Conservation (phyloP, 2,888 invertebrate genomes). For the Herminia tarsipennalis region DNA sequence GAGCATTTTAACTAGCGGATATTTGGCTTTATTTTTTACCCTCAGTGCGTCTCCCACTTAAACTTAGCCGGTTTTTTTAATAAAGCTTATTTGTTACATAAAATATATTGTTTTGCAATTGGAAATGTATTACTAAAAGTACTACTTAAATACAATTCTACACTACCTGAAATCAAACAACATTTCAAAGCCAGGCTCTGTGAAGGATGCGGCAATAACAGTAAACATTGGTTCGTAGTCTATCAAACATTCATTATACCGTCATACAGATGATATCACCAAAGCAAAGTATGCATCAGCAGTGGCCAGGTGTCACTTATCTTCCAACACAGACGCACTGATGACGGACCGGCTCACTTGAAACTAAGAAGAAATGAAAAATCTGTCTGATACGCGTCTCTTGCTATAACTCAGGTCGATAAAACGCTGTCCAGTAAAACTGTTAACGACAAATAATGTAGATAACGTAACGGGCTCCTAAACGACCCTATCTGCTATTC, state of each 20-base stretch:
- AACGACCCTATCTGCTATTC: conserved; percentile 78
- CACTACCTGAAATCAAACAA: conserved; percentile 10
- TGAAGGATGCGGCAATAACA: conserved; percentile 28
- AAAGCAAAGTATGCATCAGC: conserved; percentile 36
- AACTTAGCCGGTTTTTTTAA: too few species aligned
- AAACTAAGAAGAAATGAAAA: conserved; percentile 68
- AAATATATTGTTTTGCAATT: too few species aligned
- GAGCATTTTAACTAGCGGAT: too few species aligned
- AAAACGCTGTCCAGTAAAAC: conserved; percentile 70
- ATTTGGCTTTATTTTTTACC: too few species aligned
- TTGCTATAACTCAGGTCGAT: conserved; percentile 80
- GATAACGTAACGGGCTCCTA: conserved; percentile 81
- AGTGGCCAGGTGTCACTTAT: conserved; percentile 56
- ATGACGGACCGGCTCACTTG: conserved; percentile 60
- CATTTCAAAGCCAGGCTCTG: conserved; percentile 1
- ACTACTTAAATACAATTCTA: too few species aligned
- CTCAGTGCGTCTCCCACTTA: too few species aligned
- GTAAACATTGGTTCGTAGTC: conserved; percentile 28
- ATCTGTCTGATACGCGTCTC: conserved; percentile 53
- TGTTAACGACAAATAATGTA: conserved; percentile 82
- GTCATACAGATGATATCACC: conserved; percentile 42
- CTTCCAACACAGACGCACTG: conserved; percentile 41
- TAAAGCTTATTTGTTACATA: too few species aligned
- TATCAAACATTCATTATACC: conserved; percentile 34
- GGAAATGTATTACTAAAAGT: too few species aligned